These are phyloP conservation scores for Sitobion miscanthi DNA, from an alignment of 1,140 invertebrate genomes.

Conservation along the genomic window DNA sequence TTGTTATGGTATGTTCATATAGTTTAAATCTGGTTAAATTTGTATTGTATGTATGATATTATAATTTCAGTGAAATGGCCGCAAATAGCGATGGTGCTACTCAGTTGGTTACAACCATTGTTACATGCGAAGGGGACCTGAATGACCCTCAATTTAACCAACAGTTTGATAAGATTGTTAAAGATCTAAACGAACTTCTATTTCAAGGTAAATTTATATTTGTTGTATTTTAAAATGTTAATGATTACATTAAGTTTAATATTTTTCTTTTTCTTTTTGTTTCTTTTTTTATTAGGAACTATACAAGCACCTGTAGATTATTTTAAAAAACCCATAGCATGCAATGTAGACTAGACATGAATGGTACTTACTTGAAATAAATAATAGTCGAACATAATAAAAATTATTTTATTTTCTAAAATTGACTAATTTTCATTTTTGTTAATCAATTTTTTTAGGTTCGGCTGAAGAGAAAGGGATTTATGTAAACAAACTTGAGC, in stretches of 20 bases:
- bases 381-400: background rate
- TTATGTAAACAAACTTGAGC: constrained; percentile 85
- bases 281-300: constrained; percentile 56
- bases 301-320: constrained; percentile 57
- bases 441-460: constrained; percentile 23
- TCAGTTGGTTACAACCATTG: constrained; percentile 73
- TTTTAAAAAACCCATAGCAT: constrained; percentile 56
- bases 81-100: constrained; percentile 72
- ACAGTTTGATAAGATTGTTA: constrained; percentile 73
- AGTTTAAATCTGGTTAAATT: background rate
- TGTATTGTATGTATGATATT: constrained; percentile 59
- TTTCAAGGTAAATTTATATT: constrained; percentile 68
- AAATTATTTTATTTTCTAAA: background rate
- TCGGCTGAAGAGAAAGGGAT: constrained; percentile 53
- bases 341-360: constrained; percentile 57
- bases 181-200: constrained; percentile 73
- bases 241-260: constrained; percentile 41
- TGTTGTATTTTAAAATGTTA: background rate
- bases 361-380: constrained; percentile 50
- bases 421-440: constrained; percentile 5
- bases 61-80: constrained; percentile 70
- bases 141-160: constrained; percentile 76
- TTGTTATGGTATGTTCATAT: constrained; percentile 47
- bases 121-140: constrained; percentile 82
- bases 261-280: constrained; percentile 41